A percentile compares a stretch with the other conserved stretches of the same genome.
These are phyloP conservation scores for Lepidurus apus DNA, from an alignment of 1,140 invertebrate genomes.

Conservation along the genomic window DNA sequence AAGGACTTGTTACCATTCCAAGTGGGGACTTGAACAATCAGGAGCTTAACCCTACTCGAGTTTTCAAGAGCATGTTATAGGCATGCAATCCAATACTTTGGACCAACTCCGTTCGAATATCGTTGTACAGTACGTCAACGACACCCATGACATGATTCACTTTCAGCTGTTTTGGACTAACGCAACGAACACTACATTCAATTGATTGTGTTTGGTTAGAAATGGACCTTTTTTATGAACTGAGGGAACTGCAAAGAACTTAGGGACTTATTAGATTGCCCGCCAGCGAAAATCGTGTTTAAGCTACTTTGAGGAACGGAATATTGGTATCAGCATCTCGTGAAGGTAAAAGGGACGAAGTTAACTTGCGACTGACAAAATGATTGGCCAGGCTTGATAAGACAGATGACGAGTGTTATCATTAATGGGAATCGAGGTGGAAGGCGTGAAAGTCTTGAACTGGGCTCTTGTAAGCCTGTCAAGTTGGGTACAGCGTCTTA, in stretches of 20 bases:
- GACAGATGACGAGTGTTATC: conserved; percentile 8
- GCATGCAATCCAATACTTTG: neutral
- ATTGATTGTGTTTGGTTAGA: neutral
- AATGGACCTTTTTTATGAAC: no score
- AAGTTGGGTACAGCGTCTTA: conserved; percentile 7
- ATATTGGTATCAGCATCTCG: neutral
- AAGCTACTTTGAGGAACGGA: neutral
- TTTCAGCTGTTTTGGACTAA: conserved; percentile 8
- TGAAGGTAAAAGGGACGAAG: neutral
- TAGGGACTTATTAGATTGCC: no score
- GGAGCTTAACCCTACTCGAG: no score
- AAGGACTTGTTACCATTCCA: conserved; percentile 4
- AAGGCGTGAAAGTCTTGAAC: conserved; percentile 21
- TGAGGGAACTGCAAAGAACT: no score
- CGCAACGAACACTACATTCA: neutral
- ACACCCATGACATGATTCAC: neutral
- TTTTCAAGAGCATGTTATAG: conserved; percentile 16
- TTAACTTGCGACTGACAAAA: conserved; percentile 16
- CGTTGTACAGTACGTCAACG: neutral
- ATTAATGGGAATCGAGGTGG: conserved; percentile 18
- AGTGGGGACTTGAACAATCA: neutral
- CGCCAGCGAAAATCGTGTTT: no score
- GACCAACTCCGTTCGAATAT: neutral
- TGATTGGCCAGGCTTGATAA: conserved; percentile 15
- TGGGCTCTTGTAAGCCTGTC: conserved; percentile 17